Evolutionary conservation across 1,140 invertebrate species (phyloP).

Genomic region (Mamestra configurata): DNA sequence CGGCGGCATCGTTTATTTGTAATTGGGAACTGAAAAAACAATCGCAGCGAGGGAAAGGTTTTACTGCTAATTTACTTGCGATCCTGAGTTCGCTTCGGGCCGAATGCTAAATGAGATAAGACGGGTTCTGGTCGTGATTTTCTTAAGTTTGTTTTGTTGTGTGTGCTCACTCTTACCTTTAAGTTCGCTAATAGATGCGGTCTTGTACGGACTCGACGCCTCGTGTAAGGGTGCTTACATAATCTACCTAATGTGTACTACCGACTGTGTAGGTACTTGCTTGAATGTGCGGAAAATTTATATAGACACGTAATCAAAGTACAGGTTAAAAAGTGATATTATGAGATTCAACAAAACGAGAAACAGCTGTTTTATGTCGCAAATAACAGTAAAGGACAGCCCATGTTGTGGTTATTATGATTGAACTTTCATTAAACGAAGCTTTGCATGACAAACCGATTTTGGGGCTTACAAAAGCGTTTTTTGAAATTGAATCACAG

Average conservation of each 20-base stretch:
- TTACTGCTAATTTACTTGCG: slow-evolving; percentile 72
- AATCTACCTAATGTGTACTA: background rate
- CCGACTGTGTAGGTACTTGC: too few species aligned
- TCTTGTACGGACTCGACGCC: background rate
- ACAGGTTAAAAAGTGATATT: too few species aligned
- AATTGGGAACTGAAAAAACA: slow-evolving; percentile 84
- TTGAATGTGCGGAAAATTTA: too few species aligned
- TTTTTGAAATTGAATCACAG: background rate
- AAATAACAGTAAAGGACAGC: background rate
- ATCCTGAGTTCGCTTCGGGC: slow-evolving; percentile 54
- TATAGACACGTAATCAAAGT: too few species aligned
- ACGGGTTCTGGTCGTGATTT: slow-evolving; percentile 43
- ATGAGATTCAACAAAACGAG: background rate
- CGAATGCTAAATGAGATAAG: slow-evolving; percentile 70
- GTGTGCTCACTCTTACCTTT: slow-evolving; percentile 3
- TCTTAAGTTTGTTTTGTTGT: slow-evolving; percentile 39
- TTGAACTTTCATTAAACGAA: slow-evolving; percentile 6
- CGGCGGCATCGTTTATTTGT: slow-evolving; percentile 76
- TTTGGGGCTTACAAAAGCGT: background rate
- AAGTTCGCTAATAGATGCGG: background rate
- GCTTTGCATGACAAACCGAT: background rate
- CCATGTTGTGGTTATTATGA: background rate
- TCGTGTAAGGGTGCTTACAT: background rate
- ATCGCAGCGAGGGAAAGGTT: slow-evolving; percentile 68
- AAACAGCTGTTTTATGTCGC: background rate